These are phyloP conservation scores for Hyles vespertilio DNA, from an alignment of 1,140 invertebrate genomes.

Conservation along the genomic window DNA sequence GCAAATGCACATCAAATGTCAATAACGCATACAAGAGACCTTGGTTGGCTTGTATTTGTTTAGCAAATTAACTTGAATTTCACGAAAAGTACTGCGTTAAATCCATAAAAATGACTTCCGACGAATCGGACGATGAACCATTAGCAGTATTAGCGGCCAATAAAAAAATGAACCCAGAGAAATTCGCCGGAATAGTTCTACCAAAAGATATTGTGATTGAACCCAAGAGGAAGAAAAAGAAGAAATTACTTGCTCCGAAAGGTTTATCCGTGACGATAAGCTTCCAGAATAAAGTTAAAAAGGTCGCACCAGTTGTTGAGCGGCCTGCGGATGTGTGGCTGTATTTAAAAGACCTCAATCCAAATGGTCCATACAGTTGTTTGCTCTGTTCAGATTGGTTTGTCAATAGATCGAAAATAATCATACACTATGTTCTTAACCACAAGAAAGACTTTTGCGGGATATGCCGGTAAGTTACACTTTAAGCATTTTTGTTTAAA, in stretches of 20 bases:
- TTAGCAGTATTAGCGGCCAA: conserved; percentile 59
- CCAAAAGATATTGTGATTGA: conserved; percentile 8
- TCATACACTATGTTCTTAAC: conserved; percentile 66
- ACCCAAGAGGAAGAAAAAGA: conserved; percentile 34
- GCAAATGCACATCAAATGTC: no score
- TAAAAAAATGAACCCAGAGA: conserved; percentile 44
- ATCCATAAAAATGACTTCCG: conserved; percentile 44
- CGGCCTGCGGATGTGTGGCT: conserved; percentile 67
- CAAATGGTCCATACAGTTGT: conserved; percentile 65
- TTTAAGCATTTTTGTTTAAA: no score
- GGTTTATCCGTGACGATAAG: conserved; percentile 46
- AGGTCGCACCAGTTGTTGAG: conserved; percentile 39
- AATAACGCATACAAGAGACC: no score
- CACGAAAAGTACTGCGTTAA: not conserved
- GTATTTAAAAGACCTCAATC: conserved; percentile 66
- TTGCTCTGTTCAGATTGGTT: conserved; percentile 69
- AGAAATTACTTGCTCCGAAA: conserved; percentile 30
- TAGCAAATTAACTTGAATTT: not conserved
- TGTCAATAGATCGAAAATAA: conserved; percentile 64
- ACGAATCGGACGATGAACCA: conserved; percentile 69
- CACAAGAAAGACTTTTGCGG: conserved; percentile 72
- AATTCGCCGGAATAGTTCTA: conserved; percentile 13
- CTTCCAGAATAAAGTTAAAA: conserved; percentile 31
- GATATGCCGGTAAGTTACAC: conserved; percentile 56
- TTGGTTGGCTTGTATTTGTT: no score